These are phyloP conservation scores for Cochlearius cochlearius DNA, from an alignment of 2,113 vertebrate genomes.

Conservation along the genomic window DNA sequence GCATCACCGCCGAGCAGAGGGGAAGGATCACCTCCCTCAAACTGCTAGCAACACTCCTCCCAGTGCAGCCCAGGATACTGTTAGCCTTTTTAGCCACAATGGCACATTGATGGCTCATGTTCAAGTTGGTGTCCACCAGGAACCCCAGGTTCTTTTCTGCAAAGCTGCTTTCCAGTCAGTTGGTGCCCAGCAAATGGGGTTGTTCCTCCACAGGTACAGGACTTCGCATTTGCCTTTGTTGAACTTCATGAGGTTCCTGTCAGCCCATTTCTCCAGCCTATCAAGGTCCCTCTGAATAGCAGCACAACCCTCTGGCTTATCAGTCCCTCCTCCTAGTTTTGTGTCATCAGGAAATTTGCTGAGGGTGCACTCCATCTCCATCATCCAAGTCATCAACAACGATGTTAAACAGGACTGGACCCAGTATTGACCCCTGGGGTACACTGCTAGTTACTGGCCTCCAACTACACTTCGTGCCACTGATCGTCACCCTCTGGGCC, in stretches of 20 bases:
- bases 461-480: not conserved
- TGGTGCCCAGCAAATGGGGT: not conserved
- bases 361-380: not conserved
- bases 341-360: not conserved
- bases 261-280: too few species aligned
- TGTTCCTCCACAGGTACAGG: not conserved
- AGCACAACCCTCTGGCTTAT: not conserved
- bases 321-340: too few species aligned
- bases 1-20: not conserved
- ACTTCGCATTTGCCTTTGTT: not conserved
- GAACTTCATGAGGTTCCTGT: not conserved
- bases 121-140: not conserved
- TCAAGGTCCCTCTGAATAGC: not conserved
- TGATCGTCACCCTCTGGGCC: not conserved
- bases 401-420: not conserved
- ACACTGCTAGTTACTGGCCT: not conserved
- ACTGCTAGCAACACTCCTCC: not conserved
- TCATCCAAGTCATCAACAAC: not conserved
- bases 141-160: not conserved
- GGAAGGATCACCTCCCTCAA: not conserved
- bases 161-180: not conserved
- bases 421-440: not conserved
- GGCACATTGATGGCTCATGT: too few species aligned
- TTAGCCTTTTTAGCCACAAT: too few species aligned
- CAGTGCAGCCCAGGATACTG: not conserved